Percentiles rank a stretch among this genome's conserved stretches.
These are phyloP conservation scores for Xestoiulus laeticollis DNA, from an alignment of 2,888 invertebrate species.

Conservation along the genomic window DNA sequence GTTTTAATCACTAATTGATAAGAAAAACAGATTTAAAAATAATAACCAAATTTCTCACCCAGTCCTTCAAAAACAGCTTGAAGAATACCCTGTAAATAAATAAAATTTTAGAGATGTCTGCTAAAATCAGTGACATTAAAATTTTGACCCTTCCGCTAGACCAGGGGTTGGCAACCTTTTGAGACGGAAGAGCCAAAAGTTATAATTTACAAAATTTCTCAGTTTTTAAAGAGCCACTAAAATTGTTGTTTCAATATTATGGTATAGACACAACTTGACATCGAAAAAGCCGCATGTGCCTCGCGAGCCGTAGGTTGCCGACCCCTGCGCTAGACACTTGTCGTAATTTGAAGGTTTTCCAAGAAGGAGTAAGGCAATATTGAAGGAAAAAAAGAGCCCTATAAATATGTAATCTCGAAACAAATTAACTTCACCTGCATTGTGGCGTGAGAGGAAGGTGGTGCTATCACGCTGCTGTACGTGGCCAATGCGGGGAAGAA, in stretches of 20 bases:
- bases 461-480: conserved; percentile 46
- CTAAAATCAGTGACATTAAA: not conserved
- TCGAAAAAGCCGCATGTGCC: no score
- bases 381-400: no score
- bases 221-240: no score
- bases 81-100: conserved; percentile 50
- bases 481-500: conserved; percentile 52
- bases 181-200: no score
- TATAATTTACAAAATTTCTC: no score
- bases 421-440: not conserved
- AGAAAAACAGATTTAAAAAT: not conserved
- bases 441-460: conserved; percentile 44
- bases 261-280: no score
- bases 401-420: no score
- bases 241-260: no score
- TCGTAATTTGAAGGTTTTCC: no score
- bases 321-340: no score
- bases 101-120: not conserved
- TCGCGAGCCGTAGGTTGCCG: no score
- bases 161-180: not conserved
- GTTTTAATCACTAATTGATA: not conserved
- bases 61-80: conserved; percentile 54
- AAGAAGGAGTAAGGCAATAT: no score
- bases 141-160: not conserved
- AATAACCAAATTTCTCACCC: conserved; percentile 42